These are phyloP conservation scores for Linepithema humile DNA, from an alignment of 1,140 invertebrate genomes.

Conservation along the genomic window DNA sequence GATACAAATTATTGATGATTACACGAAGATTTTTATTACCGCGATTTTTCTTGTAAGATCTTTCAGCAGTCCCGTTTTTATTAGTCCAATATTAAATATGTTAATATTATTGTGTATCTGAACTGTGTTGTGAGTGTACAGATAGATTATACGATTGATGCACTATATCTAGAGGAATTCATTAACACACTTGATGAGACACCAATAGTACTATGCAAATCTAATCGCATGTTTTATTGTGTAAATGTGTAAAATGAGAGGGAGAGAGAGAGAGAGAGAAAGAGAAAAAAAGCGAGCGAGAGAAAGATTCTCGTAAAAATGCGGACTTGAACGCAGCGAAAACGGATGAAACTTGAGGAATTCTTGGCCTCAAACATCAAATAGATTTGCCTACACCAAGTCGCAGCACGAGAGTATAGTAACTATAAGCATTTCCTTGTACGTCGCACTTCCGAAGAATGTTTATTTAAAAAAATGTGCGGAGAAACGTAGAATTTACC, in stretches of 20 bases:
- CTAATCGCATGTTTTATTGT: constrained; percentile 47
- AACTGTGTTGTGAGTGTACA: constrained; percentile 81
- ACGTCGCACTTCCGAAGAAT: constrained; percentile 16
- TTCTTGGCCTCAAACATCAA: constrained; percentile 31
- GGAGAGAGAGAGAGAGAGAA: no score
- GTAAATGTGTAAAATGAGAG: constrained; percentile 66
- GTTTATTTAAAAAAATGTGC: neutral
- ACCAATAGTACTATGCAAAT: constrained; percentile 62
- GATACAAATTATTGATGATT: constrained; percentile 2
- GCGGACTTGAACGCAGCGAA: neutral
- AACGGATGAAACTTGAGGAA: neutral
- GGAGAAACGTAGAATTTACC: constrained; percentile 53
- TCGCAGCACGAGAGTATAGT: constrained; percentile 21
- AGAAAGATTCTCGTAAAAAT: constrained; percentile 26
- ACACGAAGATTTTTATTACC: constrained; percentile 28
- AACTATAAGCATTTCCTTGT: constrained; percentile 39
- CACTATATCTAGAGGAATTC: constrained; percentile 75
- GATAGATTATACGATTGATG: constrained; percentile 80
- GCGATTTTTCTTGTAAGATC: constrained; percentile 30
- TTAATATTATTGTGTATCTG: constrained; percentile 82
- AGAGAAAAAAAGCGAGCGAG: neutral
- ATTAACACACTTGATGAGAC: constrained; percentile 72
- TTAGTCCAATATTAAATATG: constrained; percentile 81
- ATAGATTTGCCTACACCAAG: constrained; percentile 5
- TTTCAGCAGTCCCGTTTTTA: constrained; percentile 51